These are phyloP conservation scores for Gracilinanus agilis DNA, from an alignment of 2,113 vertebrate species.

Conservation along the genomic window DNA sequence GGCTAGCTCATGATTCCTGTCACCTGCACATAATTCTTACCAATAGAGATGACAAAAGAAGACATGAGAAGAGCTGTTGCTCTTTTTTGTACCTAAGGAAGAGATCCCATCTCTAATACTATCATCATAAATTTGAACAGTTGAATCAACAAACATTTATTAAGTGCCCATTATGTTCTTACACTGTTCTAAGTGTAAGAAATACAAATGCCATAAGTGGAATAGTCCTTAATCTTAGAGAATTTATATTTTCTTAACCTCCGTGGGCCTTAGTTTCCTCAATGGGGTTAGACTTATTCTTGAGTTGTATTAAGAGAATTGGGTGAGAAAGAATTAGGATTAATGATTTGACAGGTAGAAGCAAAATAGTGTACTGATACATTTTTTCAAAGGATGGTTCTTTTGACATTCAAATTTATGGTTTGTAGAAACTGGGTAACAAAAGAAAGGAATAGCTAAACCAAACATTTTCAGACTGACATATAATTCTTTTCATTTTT, in stretches of 20 bases:
- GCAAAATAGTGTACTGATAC: neutral
- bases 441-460: constrained; percentile 2
- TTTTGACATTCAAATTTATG: neutral
- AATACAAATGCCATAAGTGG: neutral
- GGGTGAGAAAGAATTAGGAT: neutral
- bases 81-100: neutral
- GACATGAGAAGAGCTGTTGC: neutral
- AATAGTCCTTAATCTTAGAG: neutral
- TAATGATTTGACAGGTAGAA: neutral
- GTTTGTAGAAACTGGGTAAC: neutral
- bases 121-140: neutral
- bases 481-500: constrained; percentile 53
- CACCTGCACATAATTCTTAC: neutral
- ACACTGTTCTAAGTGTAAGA: neutral
- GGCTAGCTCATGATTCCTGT: neutral
- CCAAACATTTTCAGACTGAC: neutral
- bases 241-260: neutral
- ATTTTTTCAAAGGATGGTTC: neutral
- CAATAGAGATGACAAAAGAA: neutral
- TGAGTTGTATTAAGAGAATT: neutral
- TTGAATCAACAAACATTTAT: neutral
- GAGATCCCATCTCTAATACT: neutral
- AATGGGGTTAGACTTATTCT: neutral
- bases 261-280: neutral
- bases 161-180: neutral